Conservation (phyloP, 2,113 vertebrate species). For the Thamnophis sirtalis region DNA sequence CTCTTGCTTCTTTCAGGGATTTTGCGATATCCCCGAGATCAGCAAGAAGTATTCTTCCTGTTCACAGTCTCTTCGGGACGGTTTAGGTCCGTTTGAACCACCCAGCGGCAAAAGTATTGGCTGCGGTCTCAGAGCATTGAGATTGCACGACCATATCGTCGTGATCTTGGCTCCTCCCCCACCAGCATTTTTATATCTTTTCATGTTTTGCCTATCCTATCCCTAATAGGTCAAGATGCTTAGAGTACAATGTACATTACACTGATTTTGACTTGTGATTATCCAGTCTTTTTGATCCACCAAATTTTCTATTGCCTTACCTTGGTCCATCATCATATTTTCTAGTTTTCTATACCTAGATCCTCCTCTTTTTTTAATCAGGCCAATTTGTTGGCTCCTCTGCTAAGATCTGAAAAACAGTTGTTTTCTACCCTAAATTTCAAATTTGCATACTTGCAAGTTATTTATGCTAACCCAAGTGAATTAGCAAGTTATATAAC, state of each 20-base stretch:
- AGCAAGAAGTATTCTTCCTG: too few species aligned
- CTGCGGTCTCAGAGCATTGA: too few species aligned
- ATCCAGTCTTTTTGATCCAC: neutral
- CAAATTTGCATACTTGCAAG: neutral
- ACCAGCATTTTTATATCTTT: neutral
- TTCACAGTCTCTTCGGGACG: too few species aligned
- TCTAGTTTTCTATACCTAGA: neutral
- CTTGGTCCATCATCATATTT: neutral
- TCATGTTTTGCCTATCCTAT: neutral
- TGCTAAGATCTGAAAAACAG: neutral
- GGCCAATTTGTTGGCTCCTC: neutral
- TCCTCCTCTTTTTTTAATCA: neutral
- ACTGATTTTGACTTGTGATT: neutral
- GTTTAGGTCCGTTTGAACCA: too few species aligned
- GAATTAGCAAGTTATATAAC: neutral
- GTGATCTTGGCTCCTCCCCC: too few species aligned
- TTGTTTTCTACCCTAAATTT: neutral
- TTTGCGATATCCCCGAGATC: too few species aligned
- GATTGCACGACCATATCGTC: too few species aligned
- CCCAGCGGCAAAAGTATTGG: too few species aligned
- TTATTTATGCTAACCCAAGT: neutral
- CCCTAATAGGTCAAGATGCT: neutral
- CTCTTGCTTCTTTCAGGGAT: too few species aligned
- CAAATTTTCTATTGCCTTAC: neutral
- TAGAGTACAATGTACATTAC: neutral